Evolutionary conservation across 2,888 invertebrate species (phyloP).

Genomic region (Selenia dentaria): DNA sequence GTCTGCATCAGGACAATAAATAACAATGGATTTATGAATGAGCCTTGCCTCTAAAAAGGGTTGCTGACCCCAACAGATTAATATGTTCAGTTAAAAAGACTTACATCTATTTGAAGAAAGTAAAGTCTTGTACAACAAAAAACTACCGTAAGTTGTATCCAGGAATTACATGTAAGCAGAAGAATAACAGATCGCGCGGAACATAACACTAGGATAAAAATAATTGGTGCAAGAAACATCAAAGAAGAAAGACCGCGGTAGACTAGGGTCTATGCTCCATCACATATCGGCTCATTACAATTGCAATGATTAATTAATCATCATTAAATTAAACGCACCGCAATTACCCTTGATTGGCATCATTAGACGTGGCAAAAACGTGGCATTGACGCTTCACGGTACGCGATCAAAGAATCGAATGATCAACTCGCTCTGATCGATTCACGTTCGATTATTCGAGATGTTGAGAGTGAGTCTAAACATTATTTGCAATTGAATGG

Average conservation of each 20-base stretch:
- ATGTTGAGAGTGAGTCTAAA: constrained; percentile 12
- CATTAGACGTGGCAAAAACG: constrained; percentile 33
- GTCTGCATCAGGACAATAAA: no score
- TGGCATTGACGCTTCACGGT: constrained; percentile 30
- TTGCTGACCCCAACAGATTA: no score
- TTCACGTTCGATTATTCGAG: constrained; percentile 32
- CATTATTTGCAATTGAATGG: background rate
- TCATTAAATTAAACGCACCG: constrained; percentile 30
- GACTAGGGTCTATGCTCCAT: constrained; percentile 3
- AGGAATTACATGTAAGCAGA: no score
- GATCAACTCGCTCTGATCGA: constrained; percentile 24
- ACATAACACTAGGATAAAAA: constrained; percentile 8
- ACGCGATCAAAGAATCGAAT: constrained; percentile 32
- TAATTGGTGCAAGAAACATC: constrained; percentile 31
- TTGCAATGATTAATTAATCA: constrained; percentile 29
- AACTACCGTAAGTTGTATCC: no score
- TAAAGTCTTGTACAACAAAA: no score
- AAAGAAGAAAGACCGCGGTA: constrained; percentile 23
- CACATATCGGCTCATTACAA: constrained; percentile 20
- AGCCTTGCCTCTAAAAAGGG: no score
- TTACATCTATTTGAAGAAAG: no score
- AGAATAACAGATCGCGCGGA: constrained; percentile 22
- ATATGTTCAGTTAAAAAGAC: no score
- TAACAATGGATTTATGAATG: no score
- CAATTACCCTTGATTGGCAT: constrained; percentile 29